A percentile compares a stretch with the other conserved stretches of the same genome.
Conservation (phyloP, 2,888 invertebrate genomes). For the Agriopis marginaria region DNA sequence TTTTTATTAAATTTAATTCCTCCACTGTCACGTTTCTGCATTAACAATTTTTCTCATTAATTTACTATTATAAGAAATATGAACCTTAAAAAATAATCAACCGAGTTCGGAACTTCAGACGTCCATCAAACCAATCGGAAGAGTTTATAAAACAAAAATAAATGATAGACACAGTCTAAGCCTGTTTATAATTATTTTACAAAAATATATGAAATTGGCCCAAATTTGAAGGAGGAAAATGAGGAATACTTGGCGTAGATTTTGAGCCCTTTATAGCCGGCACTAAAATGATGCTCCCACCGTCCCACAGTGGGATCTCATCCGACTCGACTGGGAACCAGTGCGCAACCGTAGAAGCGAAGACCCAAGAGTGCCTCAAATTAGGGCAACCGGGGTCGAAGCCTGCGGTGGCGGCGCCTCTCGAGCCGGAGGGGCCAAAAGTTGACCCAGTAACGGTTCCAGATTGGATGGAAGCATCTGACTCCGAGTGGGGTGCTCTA, state of each 20-base stretch:
- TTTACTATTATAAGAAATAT: too few relatives aligned
- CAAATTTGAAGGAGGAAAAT: too few relatives aligned
- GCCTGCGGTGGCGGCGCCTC: neutral
- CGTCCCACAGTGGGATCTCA: neutral
- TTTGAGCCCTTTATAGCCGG: neutral
- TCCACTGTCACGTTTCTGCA: too few relatives aligned
- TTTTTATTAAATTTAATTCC: too few relatives aligned
- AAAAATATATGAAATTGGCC: too few relatives aligned
- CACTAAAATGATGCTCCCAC: slow-evolving; percentile 6
- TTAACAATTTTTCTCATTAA: too few relatives aligned
- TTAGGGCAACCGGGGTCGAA: neutral
- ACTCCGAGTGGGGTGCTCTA: neutral
- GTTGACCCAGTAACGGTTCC: neutral
- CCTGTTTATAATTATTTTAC: too few relatives aligned
- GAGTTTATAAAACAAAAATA: too few relatives aligned
- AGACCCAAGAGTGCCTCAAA: neutral
- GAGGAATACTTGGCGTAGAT: neutral
- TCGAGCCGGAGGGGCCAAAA: neutral
- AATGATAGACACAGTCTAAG: too few relatives aligned
- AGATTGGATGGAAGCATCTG: neutral
- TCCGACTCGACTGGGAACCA: neutral
- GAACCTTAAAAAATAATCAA: too few relatives aligned
- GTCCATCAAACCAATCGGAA: too few relatives aligned
- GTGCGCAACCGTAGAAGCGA: slow-evolving; percentile 4
- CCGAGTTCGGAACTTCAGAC: too few relatives aligned